Base-by-base conservation (phyloP, 2,113 vertebrate species). In the Dermatemys mawii region DNA sequence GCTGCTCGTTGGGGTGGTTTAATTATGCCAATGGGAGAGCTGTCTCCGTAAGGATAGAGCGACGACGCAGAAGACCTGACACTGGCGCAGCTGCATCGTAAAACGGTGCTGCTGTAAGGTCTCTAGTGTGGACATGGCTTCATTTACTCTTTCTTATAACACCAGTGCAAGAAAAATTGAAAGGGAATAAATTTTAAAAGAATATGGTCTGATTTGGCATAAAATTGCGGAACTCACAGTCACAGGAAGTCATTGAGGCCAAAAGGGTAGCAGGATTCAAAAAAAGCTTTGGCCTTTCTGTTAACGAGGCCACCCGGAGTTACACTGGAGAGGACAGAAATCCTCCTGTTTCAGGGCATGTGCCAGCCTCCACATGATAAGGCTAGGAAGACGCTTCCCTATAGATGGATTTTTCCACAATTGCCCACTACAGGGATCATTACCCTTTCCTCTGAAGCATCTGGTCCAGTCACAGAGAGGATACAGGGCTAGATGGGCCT, bases 61-160 rank as follows among this genome's bases (percentile, higher is more conserved):
- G 53, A 22, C 53, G 24, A 9, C 11, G 11, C 48, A 11, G 48
- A 11, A 10, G 11, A 48, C 48, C 48, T 48, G 48, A 11, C 48
- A 48, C 48, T 48, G 48, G 10, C 10, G 48, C 48, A 48, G 48
- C 19, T 22, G 19, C 51, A 8, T 53, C 27, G 27, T 29, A 32
- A 27, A 60, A 12, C 29, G 27, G 11, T 32, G 27, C 55, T 27
- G 12, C 6, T 13, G 12, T 32, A 32, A 60, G 27, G 27, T 60
- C 11, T 60, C 55, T 14, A 32, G 27, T 60, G 55, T 29, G 32
- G 55, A 60, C 27, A 60, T 32, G 27, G 55, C 27, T 27, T 32
- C 27, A 38, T 70, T n/a, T 94, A 46, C 80, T 91, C 53, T 85
- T 81, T 78, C 5, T 21, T 5, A 84, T 86, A 63, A 82, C 35